A percentile compares a stretch with the other conserved stretches of the same genome.
phyloP scores from a whole-genome alignment of 1,140 invertebrate genomes.

The Parasteatoda tepidariorum region DNA sequence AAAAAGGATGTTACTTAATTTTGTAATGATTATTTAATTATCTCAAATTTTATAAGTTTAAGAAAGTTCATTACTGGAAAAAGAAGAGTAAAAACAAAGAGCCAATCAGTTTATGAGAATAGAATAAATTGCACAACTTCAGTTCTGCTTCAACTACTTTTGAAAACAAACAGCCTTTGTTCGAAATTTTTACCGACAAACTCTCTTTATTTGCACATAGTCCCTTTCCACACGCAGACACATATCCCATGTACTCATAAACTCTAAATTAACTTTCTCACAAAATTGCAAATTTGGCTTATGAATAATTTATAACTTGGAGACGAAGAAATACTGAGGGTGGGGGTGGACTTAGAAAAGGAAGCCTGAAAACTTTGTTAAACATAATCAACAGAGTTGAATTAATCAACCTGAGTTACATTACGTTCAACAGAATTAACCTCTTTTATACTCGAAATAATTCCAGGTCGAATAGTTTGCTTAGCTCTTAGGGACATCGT shows the following conservation, averaged over 20 bases:
- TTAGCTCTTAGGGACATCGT: constrained; percentile 25
- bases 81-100: too few relatives aligned
- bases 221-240: constrained; percentile 40
- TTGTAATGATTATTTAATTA: too few relatives aligned
- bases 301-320: constrained; percentile 55
- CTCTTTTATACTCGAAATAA: constrained; percentile 52
- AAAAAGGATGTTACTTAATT: too few relatives aligned
- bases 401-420: constrained; percentile 38
- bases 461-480: constrained; percentile 23
- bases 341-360: not conserved
- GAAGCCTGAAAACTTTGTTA: constrained; percentile 28
- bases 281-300: constrained; percentile 56
- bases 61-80: too few relatives aligned
- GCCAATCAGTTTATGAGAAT: too few relatives aligned
- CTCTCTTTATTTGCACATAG: constrained; percentile 40
- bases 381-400: constrained; percentile 52
- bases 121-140: not conserved
- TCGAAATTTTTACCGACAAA: constrained; percentile 16
- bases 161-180: too few relatives aligned
- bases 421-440: constrained; percentile 36
- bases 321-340: constrained; percentile 35
- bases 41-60: too few relatives aligned
- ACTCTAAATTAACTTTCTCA: constrained; percentile 59
- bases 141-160: not conserved
- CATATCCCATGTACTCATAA: constrained; percentile 53